A percentile compares a stretch with the other conserved stretches of the same genome.
Evolutionary conservation across 2,888 invertebrate genomes (phyloP).

Genomic region (Psylliodes chrysocephalus): DNA sequence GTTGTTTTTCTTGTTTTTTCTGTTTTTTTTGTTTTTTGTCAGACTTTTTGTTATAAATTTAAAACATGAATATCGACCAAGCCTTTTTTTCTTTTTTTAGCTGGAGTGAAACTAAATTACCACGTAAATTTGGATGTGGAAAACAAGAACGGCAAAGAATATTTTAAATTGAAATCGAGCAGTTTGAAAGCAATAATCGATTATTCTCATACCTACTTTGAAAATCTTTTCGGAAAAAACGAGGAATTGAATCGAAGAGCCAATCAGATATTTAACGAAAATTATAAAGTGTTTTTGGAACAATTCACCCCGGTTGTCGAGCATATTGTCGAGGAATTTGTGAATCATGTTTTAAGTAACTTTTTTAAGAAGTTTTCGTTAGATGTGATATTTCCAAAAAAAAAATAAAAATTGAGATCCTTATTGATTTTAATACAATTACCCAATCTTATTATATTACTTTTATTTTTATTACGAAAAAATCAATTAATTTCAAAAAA

Average conservation of each 20-base stretch:
- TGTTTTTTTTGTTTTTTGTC: no score
- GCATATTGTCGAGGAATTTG: conserved; percentile 67
- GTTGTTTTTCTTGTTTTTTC: no score
- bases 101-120: background rate
- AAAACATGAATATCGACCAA: no score
- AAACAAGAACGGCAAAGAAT: background rate
- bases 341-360: conserved; percentile 46
- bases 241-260: conserved; percentile 71
- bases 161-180: background rate
- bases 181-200: background rate
- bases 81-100: conserved; percentile 2
- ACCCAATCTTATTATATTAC: no score
- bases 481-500: no score
- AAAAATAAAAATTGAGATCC: no score
- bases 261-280: conserved; percentile 78
- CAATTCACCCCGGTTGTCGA: conserved; percentile 75
- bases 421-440: no score
- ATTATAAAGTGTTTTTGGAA: conserved; percentile 73
- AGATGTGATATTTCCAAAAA: conserved; percentile 9
- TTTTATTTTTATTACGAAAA: no score
- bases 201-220: conserved; percentile 69
- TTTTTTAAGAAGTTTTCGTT: background rate
- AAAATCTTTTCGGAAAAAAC: conserved; percentile 73
- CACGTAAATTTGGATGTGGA: background rate
- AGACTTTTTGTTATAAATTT: no score